A percentile compares a stretch with the other conserved stretches of the same genome.
Evolutionary conservation across 1,140 invertebrate genomes (phyloP).

Genomic region (Drosophila neocordata): DNA sequence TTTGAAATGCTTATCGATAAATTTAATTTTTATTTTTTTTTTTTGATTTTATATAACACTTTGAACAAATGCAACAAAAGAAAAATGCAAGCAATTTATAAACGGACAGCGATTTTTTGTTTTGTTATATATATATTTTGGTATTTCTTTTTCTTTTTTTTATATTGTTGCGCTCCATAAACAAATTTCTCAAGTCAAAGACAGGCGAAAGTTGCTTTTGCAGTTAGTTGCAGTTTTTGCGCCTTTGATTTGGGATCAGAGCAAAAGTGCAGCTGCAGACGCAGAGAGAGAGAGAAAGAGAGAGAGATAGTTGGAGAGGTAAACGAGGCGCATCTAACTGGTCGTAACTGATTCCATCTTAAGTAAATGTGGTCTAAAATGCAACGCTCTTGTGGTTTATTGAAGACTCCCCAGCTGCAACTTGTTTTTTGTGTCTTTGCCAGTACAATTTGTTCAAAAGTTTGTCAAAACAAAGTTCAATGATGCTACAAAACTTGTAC

Average conservation of each 20-base stretch:
- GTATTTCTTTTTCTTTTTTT: slow-evolving; percentile 25
- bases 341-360: slow-evolving; percentile 46
- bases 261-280: slow-evolving; percentile 13
- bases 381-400: slow-evolving; percentile 13
- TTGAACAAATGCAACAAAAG: slow-evolving; percentile 16
- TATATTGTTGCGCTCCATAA: slow-evolving; percentile 53
- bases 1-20: slow-evolving; percentile 35
- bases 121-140: not conserved
- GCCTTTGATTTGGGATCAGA: slow-evolving; percentile 17
- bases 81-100: slow-evolving; percentile 26
- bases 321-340: slow-evolving; percentile 58
- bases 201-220: slow-evolving; percentile 58
- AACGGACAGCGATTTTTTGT: slow-evolving; percentile 21
- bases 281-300: slow-evolving; percentile 36
- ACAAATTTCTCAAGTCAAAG: slow-evolving; percentile 32
- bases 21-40: slow-evolving; percentile 22
- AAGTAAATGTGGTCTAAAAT: slow-evolving; percentile 63
- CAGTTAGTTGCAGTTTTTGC: slow-evolving; percentile 27
- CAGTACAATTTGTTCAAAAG: not conserved
- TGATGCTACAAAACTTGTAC: slow-evolving; percentile 19
- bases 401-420: not conserved
- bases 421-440: not conserved
- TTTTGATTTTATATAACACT: slow-evolving; percentile 49
- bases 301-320: slow-evolving; percentile 40
- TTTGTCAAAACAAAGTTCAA: slow-evolving; percentile 20